phyloP scores from a whole-genome alignment of 2,797 vertebrate species.

The Diceros bicornis region DNA sequence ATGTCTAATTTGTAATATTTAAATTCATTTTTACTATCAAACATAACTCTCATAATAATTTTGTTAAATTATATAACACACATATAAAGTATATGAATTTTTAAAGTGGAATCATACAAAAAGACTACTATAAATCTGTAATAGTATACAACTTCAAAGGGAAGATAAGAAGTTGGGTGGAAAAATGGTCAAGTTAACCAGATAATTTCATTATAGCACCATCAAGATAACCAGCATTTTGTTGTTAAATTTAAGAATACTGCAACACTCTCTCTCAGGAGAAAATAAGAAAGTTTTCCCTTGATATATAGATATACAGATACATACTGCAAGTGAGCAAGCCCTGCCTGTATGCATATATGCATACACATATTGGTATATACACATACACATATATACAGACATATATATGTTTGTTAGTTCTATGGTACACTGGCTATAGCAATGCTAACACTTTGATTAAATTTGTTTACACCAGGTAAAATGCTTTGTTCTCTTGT shows the following conservation, averaged over 20 bases:
- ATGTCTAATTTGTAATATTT: conserved; percentile 19
- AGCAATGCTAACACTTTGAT: neutral
- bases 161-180: neutral
- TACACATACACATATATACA: neutral
- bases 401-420: neutral
- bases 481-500: conserved; percentile 12
- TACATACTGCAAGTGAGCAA: neutral
- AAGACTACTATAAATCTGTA: neutral
- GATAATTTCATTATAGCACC: conserved; percentile 35
- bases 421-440: conserved; percentile 15
- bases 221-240: conserved; percentile 26
- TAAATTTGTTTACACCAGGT: neutral
- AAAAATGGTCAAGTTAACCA: conserved; percentile 15
- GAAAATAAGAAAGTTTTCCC: conserved; percentile 28
- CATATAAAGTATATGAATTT: neutral
- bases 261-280: neutral
- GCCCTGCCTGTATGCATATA: neutral
- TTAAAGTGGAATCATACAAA: conserved; percentile 9
- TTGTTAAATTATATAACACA: neutral
- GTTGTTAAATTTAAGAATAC: conserved; percentile 42
- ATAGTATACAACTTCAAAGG: neutral
- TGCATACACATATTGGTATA: neutral
- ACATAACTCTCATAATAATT: conserved; percentile 19
- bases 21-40: conserved; percentile 60
- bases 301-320: neutral